phyloP scores from a whole-genome alignment of 2,888 invertebrate species.

The Epirrita christyi region DNA sequence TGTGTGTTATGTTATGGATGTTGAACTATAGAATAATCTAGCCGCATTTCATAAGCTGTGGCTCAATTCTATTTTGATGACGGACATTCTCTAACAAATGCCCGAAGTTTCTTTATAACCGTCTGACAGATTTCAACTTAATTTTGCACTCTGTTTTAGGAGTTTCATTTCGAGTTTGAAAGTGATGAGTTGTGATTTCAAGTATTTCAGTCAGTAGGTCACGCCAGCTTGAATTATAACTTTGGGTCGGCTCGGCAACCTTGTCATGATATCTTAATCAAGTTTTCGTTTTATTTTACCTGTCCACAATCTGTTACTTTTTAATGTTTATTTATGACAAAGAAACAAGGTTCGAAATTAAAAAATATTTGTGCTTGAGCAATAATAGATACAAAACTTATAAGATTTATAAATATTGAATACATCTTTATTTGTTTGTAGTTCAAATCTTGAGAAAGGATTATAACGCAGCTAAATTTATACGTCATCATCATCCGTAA shows the following conservation, averaged over 20 bases:
- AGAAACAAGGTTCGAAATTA: neutral
- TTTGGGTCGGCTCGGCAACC: constrained; percentile 4
- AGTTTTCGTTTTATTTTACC: constrained; percentile 4
- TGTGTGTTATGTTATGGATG: no score
- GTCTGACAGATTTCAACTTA: constrained; percentile 38
- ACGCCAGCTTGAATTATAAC: constrained; percentile 14
- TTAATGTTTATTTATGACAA: no score
- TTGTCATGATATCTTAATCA: constrained; percentile 1
- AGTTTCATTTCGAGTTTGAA: constrained; percentile 13
- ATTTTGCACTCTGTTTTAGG: constrained; percentile 24
- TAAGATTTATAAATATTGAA: no score
- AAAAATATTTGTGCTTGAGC: no score
- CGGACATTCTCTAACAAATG: constrained; percentile 33
- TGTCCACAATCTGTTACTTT: neutral
- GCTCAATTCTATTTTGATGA: constrained; percentile 33
- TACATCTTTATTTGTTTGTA: no score
- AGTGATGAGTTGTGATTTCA: constrained; percentile 23
- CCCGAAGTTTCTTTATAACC: constrained; percentile 33
- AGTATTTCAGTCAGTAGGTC: constrained; percentile 19
- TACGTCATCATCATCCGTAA: no score
- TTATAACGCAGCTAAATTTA: no score
- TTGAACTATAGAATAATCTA: neutral
- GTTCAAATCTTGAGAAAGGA: no score
- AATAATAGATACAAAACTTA: no score
- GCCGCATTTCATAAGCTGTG: constrained; percentile 3